Evolutionary conservation across 2,888 invertebrate species (phyloP), one percentile per base, ranked within the genome.

Genomic region (Drosophila colorata): DNA sequence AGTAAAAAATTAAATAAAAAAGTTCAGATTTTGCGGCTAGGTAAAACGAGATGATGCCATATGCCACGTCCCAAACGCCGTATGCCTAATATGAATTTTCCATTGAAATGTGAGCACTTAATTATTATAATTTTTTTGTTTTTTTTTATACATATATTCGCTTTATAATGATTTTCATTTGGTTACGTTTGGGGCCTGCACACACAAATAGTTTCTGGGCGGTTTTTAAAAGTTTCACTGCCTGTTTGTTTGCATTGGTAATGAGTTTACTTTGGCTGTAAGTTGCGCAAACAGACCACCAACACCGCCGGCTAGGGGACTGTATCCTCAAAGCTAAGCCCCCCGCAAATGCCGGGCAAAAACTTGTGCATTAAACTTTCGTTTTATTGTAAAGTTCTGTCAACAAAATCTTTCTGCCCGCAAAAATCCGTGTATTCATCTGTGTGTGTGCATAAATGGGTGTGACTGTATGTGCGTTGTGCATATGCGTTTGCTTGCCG

Each of bases 241-340:
- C 74, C 74, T 88, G 80, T 80, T 78, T 90, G 89, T 89, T 89
- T 89, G 88, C 90, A 86, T 87, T 86, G 80, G 88, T 89, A 90
- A 89, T 89, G 90, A 89, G 89, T 89, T 89, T 90, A 90, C 89
- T 90, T 84, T 86, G 76, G 80, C 87, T 86, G 87, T 88, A 86
- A 86, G 89, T 89, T 89, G 76, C 53, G 80, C 82, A 87, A 87
- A 90, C 85, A 89, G 74, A 78, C 72, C 69, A 51, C 35, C 53
- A 57, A 49, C 57, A 13, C 33, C 56, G 33, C 11, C 31, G 46
- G 72, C 55, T 25, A 23, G 56, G 16, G 57, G 41, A 43, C 40
- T 60, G 63, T 51, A 49, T 61, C 59, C 73, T 64, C 61, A 77
- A 61, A 67, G 59, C 70, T 73, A 77, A 75, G 49, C 76, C 57